Base-by-base conservation (phyloP, 2,888 invertebrate species). In the Mimumesa dahlbomi region DNA sequence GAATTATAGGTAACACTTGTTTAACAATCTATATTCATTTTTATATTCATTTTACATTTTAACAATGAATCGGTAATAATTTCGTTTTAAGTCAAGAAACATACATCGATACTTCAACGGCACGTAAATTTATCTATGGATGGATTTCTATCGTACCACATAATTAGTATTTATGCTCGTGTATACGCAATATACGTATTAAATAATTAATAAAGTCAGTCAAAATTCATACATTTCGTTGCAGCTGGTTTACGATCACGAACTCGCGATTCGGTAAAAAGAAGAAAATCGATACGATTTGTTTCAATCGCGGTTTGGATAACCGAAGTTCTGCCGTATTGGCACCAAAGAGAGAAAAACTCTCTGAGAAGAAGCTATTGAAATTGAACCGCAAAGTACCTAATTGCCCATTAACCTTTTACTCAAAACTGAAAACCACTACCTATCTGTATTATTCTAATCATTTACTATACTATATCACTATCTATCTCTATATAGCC, bases 21-120 rank as follows among this genome's bases (percentile, higher is more conserved):
- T 72, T 56, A 62, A 75, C 69, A 75, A 72, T 75, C 45, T 75
- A 64, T 69, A 72, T 74, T 72, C 29, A 50, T 62, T 29, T 53
- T 46, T 71, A 70, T 69, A 62, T 70, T 57, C 48, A 43, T 58
- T 59, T 76, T 73, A 80, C 66, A 75, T 36, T 45, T 58, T 72
- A 73, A 81, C 80, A 81, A 82, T 48, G 40, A 69, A 56, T 61
- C 63, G 45, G n/a, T n/a, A n/a, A n/a, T 50, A 45, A 63, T 68
- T 67, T 54, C 64, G 64, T 53, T 59, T 64, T 14, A 61, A 79
- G 56, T 56, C 43, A 62, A 36, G 42, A 61, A 49, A 62, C 45
- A 52, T 45, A 68, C 29, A 62, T 52, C 38, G 21, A 65, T 58
- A 46, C 25, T 45, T 57, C 50, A 65, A 50, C 31, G 45, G n/a